Evolutionary conservation across 2,113 vertebrate genomes (phyloP), one percentile per base, ranked within the genome.

Genomic region (Calcarius ornatus): DNA sequence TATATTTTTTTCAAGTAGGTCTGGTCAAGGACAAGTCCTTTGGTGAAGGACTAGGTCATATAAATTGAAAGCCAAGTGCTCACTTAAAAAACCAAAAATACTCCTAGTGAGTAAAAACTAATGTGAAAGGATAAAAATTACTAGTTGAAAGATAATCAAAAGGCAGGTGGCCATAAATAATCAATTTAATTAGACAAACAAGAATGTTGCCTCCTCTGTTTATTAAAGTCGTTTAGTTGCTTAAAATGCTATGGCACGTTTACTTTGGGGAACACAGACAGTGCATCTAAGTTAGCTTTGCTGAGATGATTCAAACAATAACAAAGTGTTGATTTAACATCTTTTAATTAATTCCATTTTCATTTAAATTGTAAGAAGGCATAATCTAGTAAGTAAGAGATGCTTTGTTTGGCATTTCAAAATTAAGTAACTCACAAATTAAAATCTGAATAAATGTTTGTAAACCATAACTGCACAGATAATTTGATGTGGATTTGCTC

Each of bases 341-440:
- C 11, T 86, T 90, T 88, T 77, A 81, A 92, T 96, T 50, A 54
- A 92, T 84, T 91, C n/a, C 12, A 51, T 81, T 79, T 92, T 82
- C n/a, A 90, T 80, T 85, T 57, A 61, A 70, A 77, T 72, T 60
- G 10, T 30, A 73, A 91, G 69, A 85, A 86, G 33, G 25, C 88
- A 86, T 15, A 30, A 64, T 43, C 22, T 81, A 68, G 72, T 64
- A 91, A 88, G 89, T 75, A 83, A 84, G 64, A 91, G 25, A 48
- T 51, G 64, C 15, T 92, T 88, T 90, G n/a, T 76, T n/a, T 95
- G 88, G 9, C 25, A 37, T 89, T 89, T 94, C 35, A 78, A 51
- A 94, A 88, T 88, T 43, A 84, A 88, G 14, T 72, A 81, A 78
- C 20, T 66, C 79, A 75, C 18, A 89, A 78, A 95, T 94, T 64